Percentiles rank a stretch among this genome's conserved stretches.
phyloP scores from a whole-genome alignment of 2,888 invertebrate species.

The Bembecia ichneumoniformis region DNA sequence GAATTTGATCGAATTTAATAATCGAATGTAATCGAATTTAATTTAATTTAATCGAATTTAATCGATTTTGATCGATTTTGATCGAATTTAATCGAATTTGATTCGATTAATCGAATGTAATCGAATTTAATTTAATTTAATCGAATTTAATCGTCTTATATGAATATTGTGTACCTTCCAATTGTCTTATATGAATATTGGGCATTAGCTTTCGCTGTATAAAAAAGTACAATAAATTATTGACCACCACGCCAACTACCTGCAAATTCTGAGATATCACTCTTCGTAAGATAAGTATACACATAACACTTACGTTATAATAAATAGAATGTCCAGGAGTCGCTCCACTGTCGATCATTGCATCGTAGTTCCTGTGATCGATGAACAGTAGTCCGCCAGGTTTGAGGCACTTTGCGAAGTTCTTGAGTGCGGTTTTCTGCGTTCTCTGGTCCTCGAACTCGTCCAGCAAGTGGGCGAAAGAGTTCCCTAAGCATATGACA shows the following conservation, averaged over 20 bases:
- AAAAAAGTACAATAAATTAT: neutral
- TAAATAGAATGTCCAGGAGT: constrained; percentile 89
- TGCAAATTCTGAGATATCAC: neutral
- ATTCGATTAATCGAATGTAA: too few relatives aligned
- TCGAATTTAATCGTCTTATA: too few relatives aligned
- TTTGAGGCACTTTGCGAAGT: constrained; percentile 87
- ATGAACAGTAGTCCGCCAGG: constrained; percentile 88
- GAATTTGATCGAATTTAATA: too few relatives aligned
- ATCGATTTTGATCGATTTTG: too few relatives aligned
- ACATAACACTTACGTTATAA: constrained; percentile 81
- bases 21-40: too few relatives aligned
- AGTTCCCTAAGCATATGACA: constrained; percentile 91
- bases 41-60: too few relatives aligned
- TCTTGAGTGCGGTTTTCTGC: constrained; percentile 82
- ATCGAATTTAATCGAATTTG: too few relatives aligned
- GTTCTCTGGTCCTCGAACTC: constrained; percentile 83
- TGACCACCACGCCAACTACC: neutral
- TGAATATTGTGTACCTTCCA: too few relatives aligned
- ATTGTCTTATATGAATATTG: too few relatives aligned
- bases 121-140: too few relatives aligned
- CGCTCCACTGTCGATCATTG: constrained; percentile 81
- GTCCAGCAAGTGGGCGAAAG: constrained; percentile 91
- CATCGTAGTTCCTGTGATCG: constrained; percentile 91
- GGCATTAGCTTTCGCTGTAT: too few relatives aligned
- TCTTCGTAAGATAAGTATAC: neutral